Conservation (phyloP, 2,113 vertebrate genomes). For the Sardina pilchardus region DNA sequence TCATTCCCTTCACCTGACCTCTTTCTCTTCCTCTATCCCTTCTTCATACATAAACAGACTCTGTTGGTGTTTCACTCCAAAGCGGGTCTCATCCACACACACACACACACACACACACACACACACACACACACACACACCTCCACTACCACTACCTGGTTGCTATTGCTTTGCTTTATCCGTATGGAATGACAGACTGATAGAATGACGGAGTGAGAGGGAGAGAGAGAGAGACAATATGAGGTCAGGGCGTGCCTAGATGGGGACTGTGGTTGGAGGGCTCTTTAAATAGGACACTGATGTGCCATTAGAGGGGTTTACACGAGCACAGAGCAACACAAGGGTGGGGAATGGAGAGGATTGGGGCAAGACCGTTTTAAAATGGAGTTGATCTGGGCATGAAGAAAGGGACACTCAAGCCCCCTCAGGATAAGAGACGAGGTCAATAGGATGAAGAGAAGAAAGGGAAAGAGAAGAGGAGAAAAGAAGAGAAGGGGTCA, state of each 20-base stretch:
- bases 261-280: background rate
- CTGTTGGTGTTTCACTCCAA: background rate
- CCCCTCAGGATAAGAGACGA: background rate
- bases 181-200: background rate
- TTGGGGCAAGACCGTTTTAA: background rate
- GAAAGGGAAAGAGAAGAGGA: constrained; percentile 35
- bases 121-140: constrained; percentile 9
- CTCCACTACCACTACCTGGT: background rate
- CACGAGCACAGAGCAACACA: background rate
- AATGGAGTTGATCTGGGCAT: background rate
- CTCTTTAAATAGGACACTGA: background rate
- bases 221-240: constrained; percentile 10
- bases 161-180: background rate
- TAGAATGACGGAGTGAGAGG: background rate
- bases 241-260: background rate
- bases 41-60: background rate
- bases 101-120: constrained; percentile 4
- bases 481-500: background rate
- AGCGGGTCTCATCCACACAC: background rate
- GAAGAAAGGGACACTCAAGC: background rate
- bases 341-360: background rate
- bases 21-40: background rate
- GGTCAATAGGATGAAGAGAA: constrained; percentile 43
- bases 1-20: background rate
- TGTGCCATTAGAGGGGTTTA: background rate